These are phyloP conservation scores for Menidia menidia DNA, from an alignment of 2,797 vertebrate species.

Conservation along the genomic window DNA sequence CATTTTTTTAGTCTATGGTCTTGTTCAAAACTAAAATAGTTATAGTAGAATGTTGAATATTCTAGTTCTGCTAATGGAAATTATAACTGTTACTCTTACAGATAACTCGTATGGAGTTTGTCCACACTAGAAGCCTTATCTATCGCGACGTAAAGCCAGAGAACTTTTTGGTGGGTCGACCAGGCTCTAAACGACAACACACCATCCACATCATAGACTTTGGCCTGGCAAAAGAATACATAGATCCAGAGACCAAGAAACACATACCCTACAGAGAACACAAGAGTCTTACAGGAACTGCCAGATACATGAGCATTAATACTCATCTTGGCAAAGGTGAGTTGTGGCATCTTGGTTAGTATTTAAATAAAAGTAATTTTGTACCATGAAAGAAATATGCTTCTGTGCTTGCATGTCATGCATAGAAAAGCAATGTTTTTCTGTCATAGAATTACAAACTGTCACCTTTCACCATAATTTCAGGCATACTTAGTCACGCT, in stretches of 20 bases:
- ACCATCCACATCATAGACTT: conserved; percentile 98
- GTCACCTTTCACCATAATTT: background rate
- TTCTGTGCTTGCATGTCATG: too few relatives aligned
- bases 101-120: conserved; percentile 96
- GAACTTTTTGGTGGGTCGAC: conserved; percentile 95
- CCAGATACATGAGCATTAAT: conserved; percentile 97
- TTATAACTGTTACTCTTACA: conserved; percentile 40
- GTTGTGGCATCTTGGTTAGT: background rate
- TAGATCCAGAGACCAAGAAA: conserved; percentile 96
- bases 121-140: conserved; percentile 95
- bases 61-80: fast-evolving
- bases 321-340: conserved; percentile 96
- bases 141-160: conserved; percentile 97
- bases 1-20: background rate
- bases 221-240: conserved; percentile 94
- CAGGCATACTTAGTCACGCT: too few relatives aligned
- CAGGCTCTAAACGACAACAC: conserved; percentile 92
- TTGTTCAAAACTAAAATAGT: background rate
- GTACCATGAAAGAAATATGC: too few relatives aligned
- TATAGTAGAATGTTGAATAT: fast-evolving
- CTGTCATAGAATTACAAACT: too few relatives aligned
- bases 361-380: too few relatives aligned
- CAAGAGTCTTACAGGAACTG: conserved; percentile 97
- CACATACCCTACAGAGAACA: conserved; percentile 98
- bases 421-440: too few relatives aligned